These are phyloP conservation scores for Poliocrania exsul DNA, from an alignment of 2,797 vertebrate species.

Conservation along the genomic window DNA sequence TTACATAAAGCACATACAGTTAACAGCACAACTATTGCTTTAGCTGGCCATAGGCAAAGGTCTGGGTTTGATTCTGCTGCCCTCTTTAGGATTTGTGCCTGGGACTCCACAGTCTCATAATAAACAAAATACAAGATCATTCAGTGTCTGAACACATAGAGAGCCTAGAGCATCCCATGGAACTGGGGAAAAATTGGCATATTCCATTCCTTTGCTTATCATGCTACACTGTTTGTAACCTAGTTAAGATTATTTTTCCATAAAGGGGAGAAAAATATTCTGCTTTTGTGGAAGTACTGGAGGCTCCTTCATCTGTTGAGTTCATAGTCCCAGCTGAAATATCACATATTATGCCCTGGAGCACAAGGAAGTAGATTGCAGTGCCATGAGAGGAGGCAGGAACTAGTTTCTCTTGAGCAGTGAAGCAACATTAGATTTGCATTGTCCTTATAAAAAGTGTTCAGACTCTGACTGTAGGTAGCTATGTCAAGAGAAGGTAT, in stretches of 20 bases:
- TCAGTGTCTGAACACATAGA: neutral
- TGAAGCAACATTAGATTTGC: neutral
- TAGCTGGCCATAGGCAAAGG: neutral
- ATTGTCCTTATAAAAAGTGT: neutral
- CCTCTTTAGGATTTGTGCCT: conserved; percentile 38
- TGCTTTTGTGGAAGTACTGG: neutral
- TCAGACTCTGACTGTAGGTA: neutral
- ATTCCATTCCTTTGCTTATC: neutral
- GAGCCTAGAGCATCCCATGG: neutral
- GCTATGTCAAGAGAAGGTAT: neutral
- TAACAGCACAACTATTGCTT: neutral
- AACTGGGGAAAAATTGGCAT: neutral
- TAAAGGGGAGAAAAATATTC: neutral
- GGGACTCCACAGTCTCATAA: neutral
- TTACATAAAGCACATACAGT: conserved; percentile 22
- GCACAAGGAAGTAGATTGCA: neutral
- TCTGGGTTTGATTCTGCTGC: conserved; percentile 38
- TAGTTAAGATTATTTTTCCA: neutral
- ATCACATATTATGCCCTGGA: neutral
- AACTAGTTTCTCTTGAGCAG: neutral
- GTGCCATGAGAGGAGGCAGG: neutral
- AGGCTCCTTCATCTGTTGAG: neutral
- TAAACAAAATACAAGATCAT: neutral
- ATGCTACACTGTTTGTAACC: neutral
- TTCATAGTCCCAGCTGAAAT: neutral